Evolutionary conservation across 2,797 vertebrate genomes (phyloP), one percentile per base, ranked within the genome.

Genomic region (Syngnathus acus): DNA sequence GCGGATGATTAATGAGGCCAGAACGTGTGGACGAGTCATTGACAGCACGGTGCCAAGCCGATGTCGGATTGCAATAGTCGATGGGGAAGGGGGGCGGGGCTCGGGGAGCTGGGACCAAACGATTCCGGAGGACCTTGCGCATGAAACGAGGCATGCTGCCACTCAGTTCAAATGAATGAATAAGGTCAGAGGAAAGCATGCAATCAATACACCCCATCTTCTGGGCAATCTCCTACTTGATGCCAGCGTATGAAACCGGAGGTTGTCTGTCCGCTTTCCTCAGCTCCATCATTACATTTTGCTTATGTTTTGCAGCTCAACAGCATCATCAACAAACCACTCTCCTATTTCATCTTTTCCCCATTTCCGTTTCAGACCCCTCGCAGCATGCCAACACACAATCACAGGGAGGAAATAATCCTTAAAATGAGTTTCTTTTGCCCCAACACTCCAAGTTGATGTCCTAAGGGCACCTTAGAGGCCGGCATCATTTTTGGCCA

Each of bases 1-100:
- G 78, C 19, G 67, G 76, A 74, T 90, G 90, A 92, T 91, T 92
- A 91, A 92, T 90, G 86, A 88, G 75, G 67, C 73, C 47, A 57
- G 69, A 75, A 78, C 78, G 81, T 73, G 81, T 78, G 80, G 80
- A 85, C 45, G 63, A 77, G 70, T 63, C 68, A 75, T 68, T 66
- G 80, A 85, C 79, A 80, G 76, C 70, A 55, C 68, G 65, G 69
- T 75, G 71, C 81, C 75, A 72, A 77, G 79, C 51, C 4, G 68
- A 64, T 50, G 42, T 45, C 42, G 26, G 42, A 63, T 26, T 23
- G 61, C 43, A 32, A 61, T 66, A 68, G 67, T 50, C 43, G 17
- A 63, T 65, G 69, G 64, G 53, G 65, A 57, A 51, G 53, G 63
- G 53, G 63, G 68, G 72, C 1, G 66, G 57, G 54, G 64, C 71